These are phyloP conservation scores for Etheostoma cragini DNA, from an alignment of 2,113 vertebrate genomes.

Conservation along the genomic window DNA sequence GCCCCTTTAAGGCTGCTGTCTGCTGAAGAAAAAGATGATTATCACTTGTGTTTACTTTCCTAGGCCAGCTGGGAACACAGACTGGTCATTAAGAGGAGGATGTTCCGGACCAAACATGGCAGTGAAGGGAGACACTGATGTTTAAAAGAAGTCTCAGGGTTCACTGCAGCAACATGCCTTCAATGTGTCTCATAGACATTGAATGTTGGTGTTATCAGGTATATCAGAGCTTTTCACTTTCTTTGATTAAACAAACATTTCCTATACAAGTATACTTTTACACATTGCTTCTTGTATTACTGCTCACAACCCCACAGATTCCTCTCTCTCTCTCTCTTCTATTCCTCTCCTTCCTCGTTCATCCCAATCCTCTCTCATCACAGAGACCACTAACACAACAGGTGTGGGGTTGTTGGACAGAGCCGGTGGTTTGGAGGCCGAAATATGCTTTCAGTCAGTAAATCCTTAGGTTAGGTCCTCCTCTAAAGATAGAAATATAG, in stretches of 20 bases:
- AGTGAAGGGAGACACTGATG: slow-evolving; percentile 38
- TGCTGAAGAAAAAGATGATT: slow-evolving; percentile 45
- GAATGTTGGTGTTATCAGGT: not conserved
- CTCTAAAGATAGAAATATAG: slow-evolving; percentile 78
- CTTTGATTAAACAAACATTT: not conserved
- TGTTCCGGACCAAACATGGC: slow-evolving; percentile 83
- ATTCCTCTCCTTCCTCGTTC: not conserved
- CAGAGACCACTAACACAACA: slow-evolving; percentile 70
- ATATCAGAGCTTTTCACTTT: not conserved
- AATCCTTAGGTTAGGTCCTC: slow-evolving; percentile 54
- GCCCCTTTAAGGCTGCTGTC: slow-evolving; percentile 48
- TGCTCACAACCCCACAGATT: not conserved
- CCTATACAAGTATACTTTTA: not conserved
- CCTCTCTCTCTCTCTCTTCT: not conserved
- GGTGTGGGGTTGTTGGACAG: slow-evolving; percentile 66
- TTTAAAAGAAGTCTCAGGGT: slow-evolving; percentile 7
- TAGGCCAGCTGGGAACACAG: slow-evolving; percentile 53
- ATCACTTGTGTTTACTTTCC: slow-evolving; percentile 72
- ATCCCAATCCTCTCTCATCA: slow-evolving; percentile 64
- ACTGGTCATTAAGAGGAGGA: slow-evolving; percentile 47
- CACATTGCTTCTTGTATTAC: not conserved
- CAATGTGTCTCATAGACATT: slow-evolving; percentile 12
- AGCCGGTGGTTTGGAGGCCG: slow-evolving; percentile 49
- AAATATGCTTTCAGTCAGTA: slow-evolving; percentile 60
- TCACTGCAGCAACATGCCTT: slow-evolving; percentile 18